Percentiles rank a stretch among this genome's conserved stretches.
These are phyloP conservation scores for Brachionus asplanchnoidis DNA, from an alignment of 1,140 invertebrate genomes.

Conservation along the genomic window DNA sequence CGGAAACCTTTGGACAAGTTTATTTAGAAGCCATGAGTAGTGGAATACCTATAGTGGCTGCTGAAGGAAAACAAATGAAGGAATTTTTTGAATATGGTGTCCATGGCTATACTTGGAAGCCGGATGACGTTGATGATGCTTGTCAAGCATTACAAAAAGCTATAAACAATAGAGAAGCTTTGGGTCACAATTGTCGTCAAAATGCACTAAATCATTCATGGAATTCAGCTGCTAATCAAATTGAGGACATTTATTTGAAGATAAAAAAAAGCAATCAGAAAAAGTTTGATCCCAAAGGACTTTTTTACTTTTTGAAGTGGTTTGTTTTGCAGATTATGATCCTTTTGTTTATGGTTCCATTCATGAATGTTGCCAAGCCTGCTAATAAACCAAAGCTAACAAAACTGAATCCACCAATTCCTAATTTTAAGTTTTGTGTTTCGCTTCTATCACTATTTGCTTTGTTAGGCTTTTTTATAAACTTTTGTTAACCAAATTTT, in stretches of 20 bases:
- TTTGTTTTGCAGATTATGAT: not conserved
- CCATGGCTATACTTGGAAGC: constrained; percentile 38
- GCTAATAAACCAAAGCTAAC: not conserved
- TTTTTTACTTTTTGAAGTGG: not conserved
- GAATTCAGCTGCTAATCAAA: constrained; percentile 16
- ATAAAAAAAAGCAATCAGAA: not conserved
- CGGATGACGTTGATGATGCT: constrained; percentile 5
- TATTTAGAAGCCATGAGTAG: constrained; percentile 42
- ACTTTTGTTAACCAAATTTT: not conserved
- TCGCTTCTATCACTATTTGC: not conserved
- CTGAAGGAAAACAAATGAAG: constrained; percentile 39
- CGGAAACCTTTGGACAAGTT: constrained; percentile 42
- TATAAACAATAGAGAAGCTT: not conserved
- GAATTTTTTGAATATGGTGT: constrained; percentile 40
- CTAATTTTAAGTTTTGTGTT: not conserved
- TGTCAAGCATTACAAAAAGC: not conserved
- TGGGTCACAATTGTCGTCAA: not conserved
- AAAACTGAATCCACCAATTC: not conserved
- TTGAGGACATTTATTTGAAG: not conserved
- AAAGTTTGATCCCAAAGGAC: not conserved
- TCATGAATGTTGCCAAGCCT: constrained; percentile 12
- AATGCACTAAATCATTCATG: constrained; percentile 39
- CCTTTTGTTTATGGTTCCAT: constrained; percentile 8
- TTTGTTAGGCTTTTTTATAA: not conserved
- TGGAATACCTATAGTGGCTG: constrained; percentile 26